phyloP scores from a whole-genome alignment of 2,113 vertebrate species.

The Cranoglanis bouderius region DNA sequence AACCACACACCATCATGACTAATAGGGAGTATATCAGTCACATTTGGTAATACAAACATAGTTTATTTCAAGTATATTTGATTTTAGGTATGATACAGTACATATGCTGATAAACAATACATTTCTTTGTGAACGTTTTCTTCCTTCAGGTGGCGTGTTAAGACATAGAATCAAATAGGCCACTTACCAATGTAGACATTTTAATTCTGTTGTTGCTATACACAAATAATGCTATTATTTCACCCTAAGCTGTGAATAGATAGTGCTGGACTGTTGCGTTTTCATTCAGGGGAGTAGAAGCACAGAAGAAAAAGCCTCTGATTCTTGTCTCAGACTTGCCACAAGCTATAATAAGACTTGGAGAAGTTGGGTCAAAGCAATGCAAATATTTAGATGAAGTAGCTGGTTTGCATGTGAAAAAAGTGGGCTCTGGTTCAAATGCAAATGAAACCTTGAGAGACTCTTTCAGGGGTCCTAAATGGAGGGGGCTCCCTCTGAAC shows the following conservation, averaged over 20 bases:
- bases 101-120: not conserved
- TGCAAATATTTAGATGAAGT: slow-evolving; percentile 61
- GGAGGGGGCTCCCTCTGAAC: slow-evolving; percentile 38
- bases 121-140: not conserved
- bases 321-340: slow-evolving; percentile 29
- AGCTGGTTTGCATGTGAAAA: slow-evolving; percentile 59
- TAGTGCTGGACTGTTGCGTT: not conserved
- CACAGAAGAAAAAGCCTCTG: slow-evolving; percentile 4
- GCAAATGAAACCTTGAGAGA: slow-evolving; percentile 54
- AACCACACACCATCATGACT: not conserved
- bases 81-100: not conserved
- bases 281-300: slow-evolving; percentile 24
- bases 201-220: slow-evolving; percentile 26
- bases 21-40: not conserved
- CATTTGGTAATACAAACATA: not conserved
- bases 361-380: slow-evolving; percentile 56
- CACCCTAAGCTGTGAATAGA: not conserved
- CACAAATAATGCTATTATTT: slow-evolving; percentile 27
- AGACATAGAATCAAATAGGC: not conserved
- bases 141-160: not conserved
- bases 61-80: not conserved
- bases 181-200: not conserved
- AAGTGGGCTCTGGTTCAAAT: slow-evolving; percentile 52
- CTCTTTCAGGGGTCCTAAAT: slow-evolving; percentile 51
- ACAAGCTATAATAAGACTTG: slow-evolving; percentile 24